Evolutionary conservation across 2,888 invertebrate species (phyloP), one percentile per base, ranked within the genome.

Genomic region (Eupsilia transversa): DNA sequence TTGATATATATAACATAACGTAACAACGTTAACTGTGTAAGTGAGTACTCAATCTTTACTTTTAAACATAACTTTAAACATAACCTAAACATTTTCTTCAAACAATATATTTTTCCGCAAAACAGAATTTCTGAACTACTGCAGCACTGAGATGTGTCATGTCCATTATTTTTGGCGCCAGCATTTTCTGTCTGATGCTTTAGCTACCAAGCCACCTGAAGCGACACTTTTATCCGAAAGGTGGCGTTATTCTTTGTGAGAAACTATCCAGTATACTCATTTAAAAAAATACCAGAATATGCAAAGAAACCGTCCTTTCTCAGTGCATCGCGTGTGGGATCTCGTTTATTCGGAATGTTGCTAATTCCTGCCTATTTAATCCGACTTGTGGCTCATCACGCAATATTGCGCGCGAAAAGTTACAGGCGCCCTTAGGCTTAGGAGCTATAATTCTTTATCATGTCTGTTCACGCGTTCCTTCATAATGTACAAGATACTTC

Each of bases 371-470:
- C 43, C 67, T 56, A 74, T 81, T 83, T 80, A 72, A 75, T 78
- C 76, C 56, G 83, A 68, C 52, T 77, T 72, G 63, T 27, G 41
- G 59, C 54, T 10, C 46, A 43, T 59, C 85, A 84, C 80, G 83
- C 83, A 23, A 84, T 41, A 77, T 84, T 83, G 86, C 83, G 74
- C 76, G 52, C 69, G 54, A 73, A 10, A 70, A 59, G 10, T 65
- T 70, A 52, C 79, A 86, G 86, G 86, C 86, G 86, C 80, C 56
- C 10, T n/a, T n/a, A n/a, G 71, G 78, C 80, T 69, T 10, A 72
- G 2, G n/a, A 78, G 57, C 33, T n/a, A 74, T 61, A 56, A 64
- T 73, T 78, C 54, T 27, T 46, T 30, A 27, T 59, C n/a, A 9
- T 80, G 49, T 56, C 27, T 71, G 72, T 78, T 74, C 66, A 74